Conservation (phyloP, 1,140 invertebrate species). For the Ceratina japonica region DNA sequence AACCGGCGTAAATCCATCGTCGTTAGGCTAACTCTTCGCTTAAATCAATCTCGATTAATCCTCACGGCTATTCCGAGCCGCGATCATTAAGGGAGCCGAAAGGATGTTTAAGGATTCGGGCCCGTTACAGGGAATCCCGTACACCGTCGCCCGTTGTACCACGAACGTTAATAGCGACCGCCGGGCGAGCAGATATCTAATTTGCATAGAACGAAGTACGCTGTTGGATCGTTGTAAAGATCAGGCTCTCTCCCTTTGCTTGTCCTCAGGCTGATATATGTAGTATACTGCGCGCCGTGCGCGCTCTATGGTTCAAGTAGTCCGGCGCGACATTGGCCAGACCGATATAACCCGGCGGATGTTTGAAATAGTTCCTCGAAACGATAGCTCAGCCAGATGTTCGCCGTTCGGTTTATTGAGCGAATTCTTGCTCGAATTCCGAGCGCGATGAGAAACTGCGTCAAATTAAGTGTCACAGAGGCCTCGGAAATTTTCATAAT, state of each 20-base stretch:
- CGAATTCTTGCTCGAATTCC: background rate
- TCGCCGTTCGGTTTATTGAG: background rate
- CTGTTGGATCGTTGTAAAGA: conserved; percentile 54
- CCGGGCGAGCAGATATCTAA: conserved; percentile 58
- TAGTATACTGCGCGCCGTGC: no score
- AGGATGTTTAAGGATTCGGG: conserved; percentile 60
- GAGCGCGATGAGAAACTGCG: no score
- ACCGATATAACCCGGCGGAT: background rate
- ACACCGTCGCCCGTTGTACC: conserved; percentile 14
- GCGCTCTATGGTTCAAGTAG: conserved; percentile 6
- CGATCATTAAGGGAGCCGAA: conserved; percentile 42
- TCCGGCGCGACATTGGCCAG: conserved; percentile 1
- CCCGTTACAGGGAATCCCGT: conserved; percentile 33
- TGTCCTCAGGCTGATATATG: no score
- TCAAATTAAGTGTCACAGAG: no score
- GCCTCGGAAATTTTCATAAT: background rate
- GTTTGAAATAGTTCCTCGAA: background rate
- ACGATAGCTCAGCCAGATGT: background rate
- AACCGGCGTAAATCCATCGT: background rate
- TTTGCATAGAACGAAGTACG: conserved; percentile 57
- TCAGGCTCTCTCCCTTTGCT: background rate
- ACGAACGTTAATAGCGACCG: conserved; percentile 17
- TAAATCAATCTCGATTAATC: conserved; percentile 72
- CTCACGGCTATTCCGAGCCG: conserved; percentile 51
- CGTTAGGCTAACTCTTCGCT: conserved; percentile 3